Evolutionary conservation across 2,113 vertebrate genomes (phyloP).

Genomic region (Gorsachius goisagi): DNA sequence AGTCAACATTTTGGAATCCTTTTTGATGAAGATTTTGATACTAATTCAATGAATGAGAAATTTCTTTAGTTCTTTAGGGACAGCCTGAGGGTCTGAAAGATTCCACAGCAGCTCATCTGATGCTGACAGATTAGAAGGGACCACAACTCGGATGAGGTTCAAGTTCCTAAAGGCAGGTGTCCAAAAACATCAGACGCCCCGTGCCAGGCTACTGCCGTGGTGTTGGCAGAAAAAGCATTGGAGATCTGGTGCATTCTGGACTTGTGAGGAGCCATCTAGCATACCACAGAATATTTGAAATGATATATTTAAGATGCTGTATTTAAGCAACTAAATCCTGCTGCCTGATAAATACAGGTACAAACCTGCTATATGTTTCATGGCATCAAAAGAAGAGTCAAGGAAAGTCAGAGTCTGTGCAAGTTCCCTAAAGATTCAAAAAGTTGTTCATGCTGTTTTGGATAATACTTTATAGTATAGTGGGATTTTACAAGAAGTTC

Average conservation of each 20-base stretch:
- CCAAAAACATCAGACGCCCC: not conserved
- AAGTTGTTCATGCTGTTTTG: not conserved
- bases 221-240: not conserved
- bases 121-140: not conserved
- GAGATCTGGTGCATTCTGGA: not conserved
- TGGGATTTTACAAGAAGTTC: not conserved
- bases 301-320: not conserved
- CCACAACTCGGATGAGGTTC: not conserved
- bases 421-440: not conserved
- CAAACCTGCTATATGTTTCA: not conserved
- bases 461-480: not conserved
- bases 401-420: not conserved
- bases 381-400: not conserved
- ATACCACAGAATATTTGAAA: not conserved
- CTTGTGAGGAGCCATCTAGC: not conserved
- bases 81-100: not conserved
- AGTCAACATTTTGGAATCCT: not conserved
- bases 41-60: not conserved
- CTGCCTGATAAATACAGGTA: not conserved
- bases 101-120: not conserved
- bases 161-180: not conserved
- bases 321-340: not conserved
- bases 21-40: not conserved
- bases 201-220: not conserved
- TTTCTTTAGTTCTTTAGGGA: not conserved